A percentile compares a stretch with the other conserved stretches of the same genome.
phyloP scores from a whole-genome alignment of 2,113 vertebrate species.

The Lophius piscatorius region DNA sequence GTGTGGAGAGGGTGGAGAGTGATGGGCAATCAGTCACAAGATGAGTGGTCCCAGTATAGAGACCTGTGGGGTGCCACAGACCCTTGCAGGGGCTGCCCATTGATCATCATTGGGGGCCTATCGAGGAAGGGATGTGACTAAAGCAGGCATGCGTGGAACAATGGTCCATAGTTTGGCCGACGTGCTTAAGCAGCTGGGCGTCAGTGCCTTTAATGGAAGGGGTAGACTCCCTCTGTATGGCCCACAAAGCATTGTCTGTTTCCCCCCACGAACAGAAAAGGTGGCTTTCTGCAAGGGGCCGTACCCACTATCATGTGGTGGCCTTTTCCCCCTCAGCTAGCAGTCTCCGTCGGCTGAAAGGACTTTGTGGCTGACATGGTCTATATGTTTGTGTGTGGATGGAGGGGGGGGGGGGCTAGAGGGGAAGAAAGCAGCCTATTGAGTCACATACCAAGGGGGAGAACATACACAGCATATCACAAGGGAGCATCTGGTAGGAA shows the following conservation, averaged over 20 bases:
- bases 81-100: conserved; percentile 64
- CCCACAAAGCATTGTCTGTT: conserved; percentile 83
- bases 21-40: conserved; percentile 75
- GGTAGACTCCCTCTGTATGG: conserved; percentile 74
- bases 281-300: conserved; percentile 76
- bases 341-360: conserved; percentile 73
- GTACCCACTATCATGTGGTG: conserved; percentile 77
- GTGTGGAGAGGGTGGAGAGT: conserved; percentile 65
- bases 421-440: conserved; percentile 76
- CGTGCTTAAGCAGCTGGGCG: conserved; percentile 83
- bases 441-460: conserved; percentile 61
- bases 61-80: conserved; percentile 73
- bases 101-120: conserved; percentile 78
- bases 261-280: conserved; percentile 68
- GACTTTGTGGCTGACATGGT: conserved; percentile 71
- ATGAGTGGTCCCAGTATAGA: conserved; percentile 71
- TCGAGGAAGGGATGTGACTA: conserved; percentile 79
- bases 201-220: conserved; percentile 78
- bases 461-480: conserved; percentile 77
- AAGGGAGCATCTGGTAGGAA: conserved; percentile 78
- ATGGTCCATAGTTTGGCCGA: conserved; percentile 80
- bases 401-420: conserved; percentile 41
- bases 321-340: conserved; percentile 66
- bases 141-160: conserved; percentile 79
- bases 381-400: conserved; percentile 73